Percentiles rank a stretch among this genome's conserved stretches.
phyloP scores from a whole-genome alignment of 1,140 invertebrate species.

The Ganaspis sp. region DNA sequence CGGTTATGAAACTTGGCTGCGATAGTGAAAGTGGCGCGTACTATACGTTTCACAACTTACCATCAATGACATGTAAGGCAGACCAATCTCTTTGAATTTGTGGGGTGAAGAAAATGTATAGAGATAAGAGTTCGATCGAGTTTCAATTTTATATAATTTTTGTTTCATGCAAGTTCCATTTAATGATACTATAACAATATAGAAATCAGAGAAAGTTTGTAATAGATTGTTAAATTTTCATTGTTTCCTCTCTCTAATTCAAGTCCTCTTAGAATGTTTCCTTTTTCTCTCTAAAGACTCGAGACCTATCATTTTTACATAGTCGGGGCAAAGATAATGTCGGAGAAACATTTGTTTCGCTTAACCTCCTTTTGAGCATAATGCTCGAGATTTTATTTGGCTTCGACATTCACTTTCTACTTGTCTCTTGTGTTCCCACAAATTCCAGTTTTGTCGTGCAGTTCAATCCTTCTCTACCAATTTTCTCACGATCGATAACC shows the following conservation, averaged over 20 bases:
- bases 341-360: too few species aligned
- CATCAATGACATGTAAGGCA: conserved; percentile 53
- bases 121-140: not conserved
- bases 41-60: conserved; percentile 67
- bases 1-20: conserved; percentile 70
- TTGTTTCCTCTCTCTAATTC: not conserved
- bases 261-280: conserved; percentile 1
- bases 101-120: conserved; percentile 7
- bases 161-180: not conserved
- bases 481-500: conserved; percentile 5
- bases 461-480: not conserved
- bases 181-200: not conserved
- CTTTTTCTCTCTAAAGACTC: not conserved
- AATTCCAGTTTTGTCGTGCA: not conserved
- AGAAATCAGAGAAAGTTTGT: not conserved
- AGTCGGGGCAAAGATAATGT: too few species aligned
- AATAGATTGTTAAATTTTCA: not conserved
- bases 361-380: not conserved
- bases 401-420: not conserved
- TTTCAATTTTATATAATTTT: not conserved
- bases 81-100: conserved; percentile 44
- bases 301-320: not conserved
- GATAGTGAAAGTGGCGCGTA: conserved; percentile 73
- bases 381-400: not conserved
- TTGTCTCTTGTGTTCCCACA: not conserved